phyloP scores from a whole-genome alignment of 2,888 invertebrate species.

The Imbricaverruca yamaguchii region DNA sequence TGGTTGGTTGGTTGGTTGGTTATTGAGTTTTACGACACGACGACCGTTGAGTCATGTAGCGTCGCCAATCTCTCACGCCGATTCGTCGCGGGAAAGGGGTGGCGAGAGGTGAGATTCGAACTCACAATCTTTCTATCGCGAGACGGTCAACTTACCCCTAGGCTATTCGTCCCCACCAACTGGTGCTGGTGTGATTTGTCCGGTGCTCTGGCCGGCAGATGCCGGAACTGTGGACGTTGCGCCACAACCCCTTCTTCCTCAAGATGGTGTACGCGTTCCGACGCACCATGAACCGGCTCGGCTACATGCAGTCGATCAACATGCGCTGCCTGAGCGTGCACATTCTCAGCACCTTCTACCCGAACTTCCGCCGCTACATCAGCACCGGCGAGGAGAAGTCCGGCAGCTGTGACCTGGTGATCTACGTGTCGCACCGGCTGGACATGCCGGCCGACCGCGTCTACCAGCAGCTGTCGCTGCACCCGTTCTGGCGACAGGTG shows the following conservation, averaged over 20 bases:
- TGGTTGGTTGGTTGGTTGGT: no score
- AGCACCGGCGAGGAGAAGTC: neutral
- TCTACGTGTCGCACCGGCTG: neutral
- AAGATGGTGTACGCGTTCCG: neutral
- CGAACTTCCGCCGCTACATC: neutral
- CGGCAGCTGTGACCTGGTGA: neutral
- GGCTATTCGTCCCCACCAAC: no score
- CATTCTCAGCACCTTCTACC: neutral
- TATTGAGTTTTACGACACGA: no score
- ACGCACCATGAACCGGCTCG: neutral
- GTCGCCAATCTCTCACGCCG: no score
- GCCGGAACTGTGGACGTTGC: constrained; percentile 7
- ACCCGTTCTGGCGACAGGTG: constrained; percentile 3
- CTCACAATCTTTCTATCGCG: no score
- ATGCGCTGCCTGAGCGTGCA: constrained; percentile 15
- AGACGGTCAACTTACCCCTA: no score
- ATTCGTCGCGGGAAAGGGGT: no score
- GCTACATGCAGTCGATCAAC: neutral
- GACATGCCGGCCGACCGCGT: neutral
- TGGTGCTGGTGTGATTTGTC: no score
- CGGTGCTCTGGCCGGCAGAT: neutral
- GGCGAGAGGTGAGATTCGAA: no score
- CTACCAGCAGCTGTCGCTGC: neutral
- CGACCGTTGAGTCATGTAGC: no score
- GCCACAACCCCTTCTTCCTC: constrained; percentile 2